Percentiles rank a stretch among this genome's conserved stretches.
Evolutionary conservation across 2,888 invertebrate species (phyloP).

Genomic region (Drosophila prolongata): DNA sequence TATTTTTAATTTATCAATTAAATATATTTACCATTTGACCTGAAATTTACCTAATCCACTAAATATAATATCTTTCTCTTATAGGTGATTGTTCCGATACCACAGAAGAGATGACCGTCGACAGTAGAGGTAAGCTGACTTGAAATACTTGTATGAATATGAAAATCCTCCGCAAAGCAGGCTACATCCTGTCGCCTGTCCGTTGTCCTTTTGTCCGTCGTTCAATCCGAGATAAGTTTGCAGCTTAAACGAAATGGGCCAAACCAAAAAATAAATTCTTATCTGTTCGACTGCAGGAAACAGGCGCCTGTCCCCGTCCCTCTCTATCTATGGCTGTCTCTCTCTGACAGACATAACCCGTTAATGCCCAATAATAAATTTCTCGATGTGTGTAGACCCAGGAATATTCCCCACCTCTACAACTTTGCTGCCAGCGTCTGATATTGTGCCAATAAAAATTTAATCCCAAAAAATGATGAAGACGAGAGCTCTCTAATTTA

Average conservation of each 20-base stretch:
- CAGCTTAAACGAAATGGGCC: conserved; percentile 43
- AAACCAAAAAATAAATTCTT: conserved; percentile 42
- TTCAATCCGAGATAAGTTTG: conserved; percentile 41
- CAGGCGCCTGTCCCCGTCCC: conserved; percentile 18
- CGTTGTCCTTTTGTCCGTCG: conserved; percentile 22
- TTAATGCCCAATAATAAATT: conserved; percentile 75
- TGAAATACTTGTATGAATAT: neutral
- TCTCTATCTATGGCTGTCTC: conserved; percentile 4
- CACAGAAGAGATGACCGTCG: conserved; percentile 84
- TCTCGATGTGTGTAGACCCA: conserved; percentile 26
- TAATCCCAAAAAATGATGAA: conserved; percentile 60
- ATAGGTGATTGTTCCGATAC: conserved; percentile 84
- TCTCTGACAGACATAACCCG: conserved; percentile 55
- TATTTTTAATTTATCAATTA: no score
- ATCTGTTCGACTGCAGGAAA: conserved; percentile 35
- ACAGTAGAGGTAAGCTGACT: conserved; percentile 82
- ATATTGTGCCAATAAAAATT: conserved; percentile 80
- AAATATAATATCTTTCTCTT: conserved; percentile 45
- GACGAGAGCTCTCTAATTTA: conserved; percentile 57
- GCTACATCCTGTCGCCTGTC: conserved; percentile 16
- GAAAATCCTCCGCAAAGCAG: neutral
- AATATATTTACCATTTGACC: no score
- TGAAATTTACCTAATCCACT: no score
- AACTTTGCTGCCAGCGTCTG: conserved; percentile 46
- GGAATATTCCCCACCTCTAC: conserved; percentile 5